Conservation (phyloP, 2,888 invertebrate species). For the Metellina segmentata region DNA sequence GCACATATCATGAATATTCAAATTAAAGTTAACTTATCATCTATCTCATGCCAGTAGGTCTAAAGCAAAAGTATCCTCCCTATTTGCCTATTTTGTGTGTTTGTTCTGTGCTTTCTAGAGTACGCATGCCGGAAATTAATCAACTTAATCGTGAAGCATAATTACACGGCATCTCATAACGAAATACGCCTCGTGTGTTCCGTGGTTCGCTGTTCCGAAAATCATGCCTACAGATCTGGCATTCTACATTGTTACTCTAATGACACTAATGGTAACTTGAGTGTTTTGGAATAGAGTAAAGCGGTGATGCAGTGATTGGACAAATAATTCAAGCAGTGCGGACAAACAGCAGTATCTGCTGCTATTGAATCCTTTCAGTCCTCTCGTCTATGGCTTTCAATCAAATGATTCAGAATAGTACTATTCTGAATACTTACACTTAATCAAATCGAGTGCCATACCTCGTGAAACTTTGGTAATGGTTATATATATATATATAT, state of each 20-base stretch:
- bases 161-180: background rate
- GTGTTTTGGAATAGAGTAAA: background rate
- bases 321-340: conserved; percentile 4
- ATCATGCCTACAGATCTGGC: background rate
- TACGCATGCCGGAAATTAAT: background rate
- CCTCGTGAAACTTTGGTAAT: background rate
- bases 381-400: background rate
- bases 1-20: too few relatives aligned
- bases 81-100: too few relatives aligned
- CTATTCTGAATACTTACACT: background rate
- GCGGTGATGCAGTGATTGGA: conserved; percentile 9
- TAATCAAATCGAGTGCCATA: background rate
- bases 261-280: conserved; percentile 20
- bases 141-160: background rate
- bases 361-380: background rate
- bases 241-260: background rate
- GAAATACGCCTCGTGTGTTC: background rate
- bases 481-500: too few relatives aligned
- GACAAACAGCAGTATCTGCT: background rate
- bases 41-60: too few relatives aligned
- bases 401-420: background rate
- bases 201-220: background rate
- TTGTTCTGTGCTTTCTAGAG: background rate
- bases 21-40: too few relatives aligned
- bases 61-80: too few relatives aligned